A percentile compares a stretch with the other conserved stretches of the same genome.
Conservation (phyloP, 2,888 invertebrate species). For the Ommatoiulus sabulosus region DNA sequence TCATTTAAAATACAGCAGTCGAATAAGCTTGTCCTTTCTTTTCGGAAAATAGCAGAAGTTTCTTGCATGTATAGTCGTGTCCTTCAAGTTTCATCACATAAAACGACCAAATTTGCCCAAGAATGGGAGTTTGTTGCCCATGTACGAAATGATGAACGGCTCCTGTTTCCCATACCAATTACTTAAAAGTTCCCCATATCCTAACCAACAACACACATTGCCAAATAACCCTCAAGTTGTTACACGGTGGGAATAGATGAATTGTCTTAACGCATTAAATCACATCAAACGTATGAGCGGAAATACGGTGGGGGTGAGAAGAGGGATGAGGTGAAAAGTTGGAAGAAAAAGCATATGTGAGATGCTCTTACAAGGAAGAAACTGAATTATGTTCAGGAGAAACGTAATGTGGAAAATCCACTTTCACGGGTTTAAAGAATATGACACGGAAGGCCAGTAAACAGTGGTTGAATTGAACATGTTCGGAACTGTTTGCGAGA, state of each 20-base stretch:
- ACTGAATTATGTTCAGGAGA: not conserved
- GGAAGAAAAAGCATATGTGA: not conserved
- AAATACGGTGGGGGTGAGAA: no score
- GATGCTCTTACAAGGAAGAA: not conserved
- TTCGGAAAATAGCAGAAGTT: no score
- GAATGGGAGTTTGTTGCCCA: not conserved
- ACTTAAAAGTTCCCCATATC: not conserved
- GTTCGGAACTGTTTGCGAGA: no score
- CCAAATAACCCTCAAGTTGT: not conserved
- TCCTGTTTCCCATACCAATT: not conserved
- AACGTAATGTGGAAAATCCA: not conserved
- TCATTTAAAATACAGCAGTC: no score
- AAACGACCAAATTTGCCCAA: no score
- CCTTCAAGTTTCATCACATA: no score
- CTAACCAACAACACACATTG: not conserved
- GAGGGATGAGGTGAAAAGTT: not conserved
- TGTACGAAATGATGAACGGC: not conserved
- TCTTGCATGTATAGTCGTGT: no score
- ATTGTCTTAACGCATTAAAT: constrained; percentile 28
- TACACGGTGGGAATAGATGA: not conserved
- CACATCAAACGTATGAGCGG: not conserved
- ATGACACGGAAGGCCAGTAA: no score
- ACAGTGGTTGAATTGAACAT: no score
- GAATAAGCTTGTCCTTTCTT: no score
- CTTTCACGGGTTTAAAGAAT: not conserved